Percentiles rank a stretch among this genome's conserved stretches.
Conservation (phyloP, 2,797 vertebrate genomes). For the Poeciliopsis infans region DNA sequence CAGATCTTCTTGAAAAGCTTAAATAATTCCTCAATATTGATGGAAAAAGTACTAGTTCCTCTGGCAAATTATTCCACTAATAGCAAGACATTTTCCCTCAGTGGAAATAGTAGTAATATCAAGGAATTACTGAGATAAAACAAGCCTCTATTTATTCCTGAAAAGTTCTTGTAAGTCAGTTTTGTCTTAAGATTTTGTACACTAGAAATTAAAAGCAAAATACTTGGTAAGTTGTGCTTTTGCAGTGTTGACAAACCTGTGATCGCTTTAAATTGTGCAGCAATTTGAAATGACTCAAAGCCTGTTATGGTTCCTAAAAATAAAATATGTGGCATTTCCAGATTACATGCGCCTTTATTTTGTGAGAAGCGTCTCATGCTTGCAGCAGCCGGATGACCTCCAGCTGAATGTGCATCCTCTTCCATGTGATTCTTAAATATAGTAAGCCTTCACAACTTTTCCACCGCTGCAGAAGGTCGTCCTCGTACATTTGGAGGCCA, state of each 20-base stretch:
- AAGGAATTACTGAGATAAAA: too few species aligned
- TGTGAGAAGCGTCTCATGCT: conserved; percentile 22
- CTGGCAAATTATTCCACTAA: too few species aligned
- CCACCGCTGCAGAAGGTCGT: conserved; percentile 31
- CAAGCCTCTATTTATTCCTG: too few species aligned
- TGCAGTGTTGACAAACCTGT: conserved; percentile 18
- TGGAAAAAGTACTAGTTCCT: too few species aligned
- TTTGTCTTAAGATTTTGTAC: too few species aligned
- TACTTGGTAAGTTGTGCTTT: too few species aligned
- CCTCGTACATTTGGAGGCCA: conserved; percentile 21
- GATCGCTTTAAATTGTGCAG: conserved; percentile 9
- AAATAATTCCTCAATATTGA: too few species aligned
- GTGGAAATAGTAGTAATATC: too few species aligned
- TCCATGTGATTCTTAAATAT: conserved; percentile 49
- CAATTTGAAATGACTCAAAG: conserved; percentile 27
- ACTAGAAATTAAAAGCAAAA: too few species aligned
- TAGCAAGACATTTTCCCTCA: too few species aligned
- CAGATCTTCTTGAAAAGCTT: too few species aligned
- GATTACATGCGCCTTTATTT: conserved; percentile 38
- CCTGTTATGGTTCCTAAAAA: conserved; percentile 56
- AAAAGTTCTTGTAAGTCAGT: too few species aligned
- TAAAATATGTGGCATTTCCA: conserved; percentile 67
- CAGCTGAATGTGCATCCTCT: conserved; percentile 10
- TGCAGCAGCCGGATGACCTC: conserved; percentile 26
- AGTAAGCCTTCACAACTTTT: conserved; percentile 43